A percentile compares a stretch with the other conserved stretches of the same genome.
Conservation (phyloP, 2,888 invertebrate species). For the Drosophila rellima region DNA sequence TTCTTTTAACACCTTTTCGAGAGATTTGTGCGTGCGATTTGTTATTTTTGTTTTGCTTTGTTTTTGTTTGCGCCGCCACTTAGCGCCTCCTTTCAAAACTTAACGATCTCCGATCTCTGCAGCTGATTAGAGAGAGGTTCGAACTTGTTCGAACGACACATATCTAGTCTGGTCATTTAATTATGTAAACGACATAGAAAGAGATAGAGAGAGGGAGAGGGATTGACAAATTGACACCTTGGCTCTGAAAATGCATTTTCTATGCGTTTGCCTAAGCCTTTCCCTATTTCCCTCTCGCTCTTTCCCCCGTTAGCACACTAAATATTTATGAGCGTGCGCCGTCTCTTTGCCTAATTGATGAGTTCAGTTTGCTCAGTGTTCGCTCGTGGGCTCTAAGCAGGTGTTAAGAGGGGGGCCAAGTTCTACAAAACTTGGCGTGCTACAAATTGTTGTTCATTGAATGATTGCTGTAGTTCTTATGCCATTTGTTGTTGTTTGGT, state of each 20-base stretch:
- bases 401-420: conserved; percentile 51
- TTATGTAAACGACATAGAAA: conserved; percentile 74
- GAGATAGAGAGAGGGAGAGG: neutral
- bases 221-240: conserved; percentile 78
- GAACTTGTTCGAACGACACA: neutral
- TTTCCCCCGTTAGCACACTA: conserved; percentile 48
- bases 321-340: conserved; percentile 78
- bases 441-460: conserved; percentile 62
- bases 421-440: conserved; percentile 55
- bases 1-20: conserved; percentile 82
- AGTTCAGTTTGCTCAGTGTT: conserved; percentile 56
- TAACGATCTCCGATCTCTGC: conserved; percentile 49
- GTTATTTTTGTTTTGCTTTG: conserved; percentile 36
- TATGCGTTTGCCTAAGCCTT: conserved; percentile 23
- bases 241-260: conserved; percentile 43
- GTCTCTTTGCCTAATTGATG: conserved; percentile 76
- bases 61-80: conserved; percentile 71
- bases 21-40: conserved; percentile 80
- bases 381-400: conserved; percentile 31
- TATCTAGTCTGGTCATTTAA: conserved; percentile 67
- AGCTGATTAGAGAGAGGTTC: conserved; percentile 55
- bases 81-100: conserved; percentile 69
- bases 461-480: conserved; percentile 23
- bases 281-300: conserved; percentile 5
- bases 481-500: conserved; percentile 9